These are phyloP conservation scores for Myotis pilosus DNA, from an alignment of 2,797 vertebrate genomes.

Conservation along the genomic window DNA sequence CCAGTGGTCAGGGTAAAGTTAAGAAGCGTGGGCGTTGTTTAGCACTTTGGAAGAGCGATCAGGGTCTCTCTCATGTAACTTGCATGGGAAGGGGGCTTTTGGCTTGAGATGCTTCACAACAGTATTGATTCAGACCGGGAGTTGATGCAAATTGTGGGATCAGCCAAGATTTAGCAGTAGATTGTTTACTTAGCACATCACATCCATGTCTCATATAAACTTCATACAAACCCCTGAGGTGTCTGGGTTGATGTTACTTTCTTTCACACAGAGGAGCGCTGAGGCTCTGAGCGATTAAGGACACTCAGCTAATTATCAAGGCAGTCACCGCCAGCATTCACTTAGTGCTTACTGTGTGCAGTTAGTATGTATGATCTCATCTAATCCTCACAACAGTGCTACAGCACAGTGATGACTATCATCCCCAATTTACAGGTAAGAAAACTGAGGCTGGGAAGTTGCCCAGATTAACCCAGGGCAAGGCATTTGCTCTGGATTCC, in stretches of 20 bases:
- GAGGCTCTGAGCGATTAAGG: not conserved
- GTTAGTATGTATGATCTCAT: accelerated
- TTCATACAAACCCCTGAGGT: accelerated
- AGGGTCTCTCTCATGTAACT: accelerated
- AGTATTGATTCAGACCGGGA: not conserved
- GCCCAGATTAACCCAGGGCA: accelerated
- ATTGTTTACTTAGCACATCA: accelerated
- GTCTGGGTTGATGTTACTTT: not conserved
- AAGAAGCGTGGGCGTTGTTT: accelerated
- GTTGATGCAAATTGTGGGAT: not conserved
- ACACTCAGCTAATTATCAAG: accelerated
- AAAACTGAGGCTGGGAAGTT: accelerated
- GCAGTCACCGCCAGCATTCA: accelerated
- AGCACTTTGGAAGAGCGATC: not conserved
- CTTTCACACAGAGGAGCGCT: accelerated
- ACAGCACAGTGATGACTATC: accelerated
- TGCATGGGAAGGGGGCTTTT: accelerated
- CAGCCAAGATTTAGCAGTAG: accelerated
- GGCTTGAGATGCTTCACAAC: accelerated
- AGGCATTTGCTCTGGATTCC: not conserved
- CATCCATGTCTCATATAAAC: not conserved
- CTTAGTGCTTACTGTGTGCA: accelerated
- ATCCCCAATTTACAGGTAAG: not conserved
- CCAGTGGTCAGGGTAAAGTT: too few species aligned
- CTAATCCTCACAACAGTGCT: accelerated